Conservation (phyloP, 2,113 vertebrate species). For the Vireo altiloquus region DNA sequence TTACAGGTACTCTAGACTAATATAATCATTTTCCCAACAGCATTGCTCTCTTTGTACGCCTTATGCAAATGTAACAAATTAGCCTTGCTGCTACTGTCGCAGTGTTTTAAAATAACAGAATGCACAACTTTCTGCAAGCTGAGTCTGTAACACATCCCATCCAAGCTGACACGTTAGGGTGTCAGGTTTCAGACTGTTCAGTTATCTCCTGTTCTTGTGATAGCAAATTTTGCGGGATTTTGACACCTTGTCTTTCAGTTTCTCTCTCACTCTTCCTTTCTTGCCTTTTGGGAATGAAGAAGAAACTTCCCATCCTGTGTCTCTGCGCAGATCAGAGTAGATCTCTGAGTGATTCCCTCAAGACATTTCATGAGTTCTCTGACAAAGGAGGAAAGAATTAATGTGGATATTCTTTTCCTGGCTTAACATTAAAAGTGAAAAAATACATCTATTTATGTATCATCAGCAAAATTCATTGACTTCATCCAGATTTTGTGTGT, state of each 20-base stretch:
- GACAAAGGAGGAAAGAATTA: not conserved
- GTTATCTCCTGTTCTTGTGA: not conserved
- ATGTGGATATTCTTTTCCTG: not conserved
- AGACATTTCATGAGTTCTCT: not conserved
- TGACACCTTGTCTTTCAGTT: constrained; percentile 25
- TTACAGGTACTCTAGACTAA: not conserved
- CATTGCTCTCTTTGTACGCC: not conserved
- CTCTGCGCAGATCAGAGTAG: not conserved
- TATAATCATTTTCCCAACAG: not conserved
- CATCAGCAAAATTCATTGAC: not conserved
- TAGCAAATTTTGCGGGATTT: constrained; percentile 3
- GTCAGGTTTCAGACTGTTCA: not conserved
- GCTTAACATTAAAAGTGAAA: not conserved
- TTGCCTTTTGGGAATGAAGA: not conserved
- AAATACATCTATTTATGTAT: not conserved
- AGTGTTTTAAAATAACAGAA: not conserved
- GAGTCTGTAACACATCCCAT: not conserved
- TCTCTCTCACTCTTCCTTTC: not conserved
- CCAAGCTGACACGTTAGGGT: not conserved
- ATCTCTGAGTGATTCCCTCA: not conserved
- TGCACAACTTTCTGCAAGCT: not conserved
- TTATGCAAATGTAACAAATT: not conserved
- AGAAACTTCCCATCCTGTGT: not conserved
- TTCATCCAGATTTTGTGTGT: not conserved
- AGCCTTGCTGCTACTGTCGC: not conserved